Evolutionary conservation across 1,140 invertebrate species (phyloP).

Genomic region (Neuroterus valhalla): DNA sequence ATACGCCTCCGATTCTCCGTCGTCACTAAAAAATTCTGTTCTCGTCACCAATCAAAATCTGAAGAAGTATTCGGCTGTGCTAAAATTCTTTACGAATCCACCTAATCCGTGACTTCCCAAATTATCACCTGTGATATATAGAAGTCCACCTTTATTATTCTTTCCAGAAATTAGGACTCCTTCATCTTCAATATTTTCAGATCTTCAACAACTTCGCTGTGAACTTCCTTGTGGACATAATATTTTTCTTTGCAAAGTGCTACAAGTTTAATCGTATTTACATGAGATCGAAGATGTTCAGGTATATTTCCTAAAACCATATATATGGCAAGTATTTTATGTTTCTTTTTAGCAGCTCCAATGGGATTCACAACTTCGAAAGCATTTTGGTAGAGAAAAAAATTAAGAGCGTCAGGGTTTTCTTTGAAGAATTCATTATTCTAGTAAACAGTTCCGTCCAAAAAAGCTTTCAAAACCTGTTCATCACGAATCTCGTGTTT

Average conservation of each 20-base stretch:
- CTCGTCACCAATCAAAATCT: slow-evolving; percentile 18
- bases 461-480: slow-evolving; percentile 52
- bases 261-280: slow-evolving; percentile 61
- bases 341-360: slow-evolving; percentile 57
- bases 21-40: background rate
- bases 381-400: slow-evolving; percentile 63
- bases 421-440: slow-evolving; percentile 56
- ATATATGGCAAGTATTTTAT: slow-evolving; percentile 64
- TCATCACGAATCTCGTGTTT: slow-evolving; percentile 34
- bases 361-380: slow-evolving; percentile 44
- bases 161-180: slow-evolving; percentile 46
- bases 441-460: slow-evolving; percentile 52
- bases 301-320: slow-evolving; percentile 55
- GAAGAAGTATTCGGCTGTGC: slow-evolving; percentile 30
- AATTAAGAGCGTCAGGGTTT: slow-evolving; percentile 48
- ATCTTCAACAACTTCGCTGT: slow-evolving; percentile 54
- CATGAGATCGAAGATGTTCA: slow-evolving; percentile 39
- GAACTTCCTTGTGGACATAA: slow-evolving; percentile 51
- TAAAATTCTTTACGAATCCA: slow-evolving; percentile 50
- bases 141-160: slow-evolving; percentile 49
- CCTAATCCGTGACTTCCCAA: slow-evolving; percentile 57
- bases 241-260: slow-evolving; percentile 55
- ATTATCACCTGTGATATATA: slow-evolving; percentile 57
- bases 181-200: slow-evolving; percentile 54
- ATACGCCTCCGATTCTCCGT: background rate